Conservation (phyloP, 2,888 invertebrate genomes). For the Tetanocera ferruginea region DNA sequence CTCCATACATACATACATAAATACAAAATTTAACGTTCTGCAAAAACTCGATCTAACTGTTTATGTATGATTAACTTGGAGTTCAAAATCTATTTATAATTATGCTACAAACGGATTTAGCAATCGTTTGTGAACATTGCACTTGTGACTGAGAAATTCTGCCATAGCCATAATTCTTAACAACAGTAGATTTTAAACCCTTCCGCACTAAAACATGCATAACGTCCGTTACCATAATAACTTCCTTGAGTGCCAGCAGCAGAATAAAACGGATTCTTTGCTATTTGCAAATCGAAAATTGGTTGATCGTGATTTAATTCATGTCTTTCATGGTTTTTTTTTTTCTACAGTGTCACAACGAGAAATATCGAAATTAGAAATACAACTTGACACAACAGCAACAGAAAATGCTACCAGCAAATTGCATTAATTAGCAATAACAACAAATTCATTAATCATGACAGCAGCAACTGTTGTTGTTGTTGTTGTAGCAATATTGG, state of each 20-base stretch:
- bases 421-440: slow-evolving; percentile 35
- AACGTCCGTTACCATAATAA: neutral
- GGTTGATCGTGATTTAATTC: slow-evolving; percentile 18
- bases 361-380: too few relatives aligned
- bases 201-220: too few relatives aligned
- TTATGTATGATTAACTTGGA: too few relatives aligned
- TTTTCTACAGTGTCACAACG: neutral
- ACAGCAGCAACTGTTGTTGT: neutral
- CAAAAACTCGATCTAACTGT: too few relatives aligned
- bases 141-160: too few relatives aligned
- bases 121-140: too few relatives aligned
- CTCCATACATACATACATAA: too few relatives aligned
- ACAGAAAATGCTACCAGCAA: slow-evolving; percentile 19
- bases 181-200: too few relatives aligned
- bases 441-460: slow-evolving; percentile 19
- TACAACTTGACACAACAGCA: slow-evolving; percentile 5
- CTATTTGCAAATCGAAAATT: neutral
- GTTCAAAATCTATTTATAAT: too few relatives aligned
- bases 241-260: neutral
- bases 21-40: too few relatives aligned
- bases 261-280: neutral
- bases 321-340: neutral
- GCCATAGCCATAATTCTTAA: too few relatives aligned
- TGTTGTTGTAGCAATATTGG: neutral
- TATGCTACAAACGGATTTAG: too few relatives aligned